Evolutionary conservation across 2,888 invertebrate genomes (phyloP).

Genomic region (Lithophane semibrunnea): DNA sequence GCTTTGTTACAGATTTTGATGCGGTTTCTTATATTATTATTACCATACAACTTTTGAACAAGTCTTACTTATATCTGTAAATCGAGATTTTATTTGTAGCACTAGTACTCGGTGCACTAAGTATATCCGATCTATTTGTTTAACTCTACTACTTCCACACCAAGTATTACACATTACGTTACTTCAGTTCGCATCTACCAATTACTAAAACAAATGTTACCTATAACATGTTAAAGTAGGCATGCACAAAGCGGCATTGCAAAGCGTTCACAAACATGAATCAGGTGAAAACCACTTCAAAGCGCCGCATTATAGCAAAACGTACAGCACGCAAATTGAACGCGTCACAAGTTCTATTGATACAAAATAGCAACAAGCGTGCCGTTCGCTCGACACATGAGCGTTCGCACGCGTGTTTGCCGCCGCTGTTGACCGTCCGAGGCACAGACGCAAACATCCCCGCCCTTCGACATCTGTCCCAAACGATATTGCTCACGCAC

Average conservation of each 20-base stretch:
- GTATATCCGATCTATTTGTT: too few species aligned
- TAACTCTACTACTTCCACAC: neutral
- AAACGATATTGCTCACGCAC: conserved; percentile 83
- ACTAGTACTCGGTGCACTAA: too few species aligned
- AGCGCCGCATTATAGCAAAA: conserved; percentile 55
- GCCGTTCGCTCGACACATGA: conserved; percentile 75
- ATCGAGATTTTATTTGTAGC: neutral
- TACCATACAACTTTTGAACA: neutral
- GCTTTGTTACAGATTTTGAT: neutral
- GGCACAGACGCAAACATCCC: conserved; percentile 77
- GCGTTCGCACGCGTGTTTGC: conserved; percentile 83
- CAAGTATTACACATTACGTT: conserved; percentile 9
- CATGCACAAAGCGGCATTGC: conserved; percentile 37
- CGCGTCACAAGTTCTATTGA: conserved; percentile 70
- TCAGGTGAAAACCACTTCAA: conserved; percentile 66
- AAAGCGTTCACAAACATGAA: conserved; percentile 51
- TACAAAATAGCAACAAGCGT: conserved; percentile 75
- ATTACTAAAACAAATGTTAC: conserved; percentile 43
- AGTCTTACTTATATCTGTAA: neutral
- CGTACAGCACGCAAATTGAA: conserved; percentile 55
- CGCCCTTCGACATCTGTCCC: conserved; percentile 77
- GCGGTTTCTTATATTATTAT: neutral
- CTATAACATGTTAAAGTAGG: conserved; percentile 39
- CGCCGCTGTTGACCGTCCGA: conserved; percentile 80
- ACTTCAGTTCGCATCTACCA: conserved; percentile 7